phyloP scores from a whole-genome alignment of 2,113 vertebrate species.

The Anser cygnoides region DNA sequence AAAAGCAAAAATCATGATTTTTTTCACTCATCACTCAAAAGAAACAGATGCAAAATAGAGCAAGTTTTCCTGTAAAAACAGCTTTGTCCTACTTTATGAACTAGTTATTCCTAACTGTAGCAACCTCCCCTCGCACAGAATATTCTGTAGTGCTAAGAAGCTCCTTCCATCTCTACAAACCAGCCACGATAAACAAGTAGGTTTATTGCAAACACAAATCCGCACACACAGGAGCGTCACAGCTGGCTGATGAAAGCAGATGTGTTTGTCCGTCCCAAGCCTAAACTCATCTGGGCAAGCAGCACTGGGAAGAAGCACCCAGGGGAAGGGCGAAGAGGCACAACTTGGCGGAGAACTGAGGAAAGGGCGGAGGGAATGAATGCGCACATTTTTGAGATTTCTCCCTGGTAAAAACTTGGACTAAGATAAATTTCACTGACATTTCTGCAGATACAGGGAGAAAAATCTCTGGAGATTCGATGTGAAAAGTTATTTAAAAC shows the following conservation, averaged over 20 bases:
- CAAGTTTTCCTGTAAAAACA: constrained; percentile 42
- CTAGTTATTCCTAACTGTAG: constrained; percentile 45
- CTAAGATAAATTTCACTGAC: constrained; percentile 27
- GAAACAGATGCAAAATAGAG: constrained; percentile 45
- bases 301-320: neutral
- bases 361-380: neutral
- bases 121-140: constrained; percentile 38
- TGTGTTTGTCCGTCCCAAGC: neutral
- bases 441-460: constrained; percentile 37
- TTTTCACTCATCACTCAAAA: neutral
- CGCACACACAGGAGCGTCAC: neutral
- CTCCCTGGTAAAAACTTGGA: neutral
- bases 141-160: constrained; percentile 65
- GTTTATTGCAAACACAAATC: constrained; percentile 6
- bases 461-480: constrained; percentile 36
- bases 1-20: neutral
- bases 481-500: constrained; percentile 60
- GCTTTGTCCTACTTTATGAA: constrained; percentile 57
- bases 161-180: neutral
- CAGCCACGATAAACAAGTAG: neutral
- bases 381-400: constrained; percentile 8
- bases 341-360: neutral
- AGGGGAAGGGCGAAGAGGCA: neutral
- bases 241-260: neutral
- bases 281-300: neutral